Conservation (phyloP, 2,113 vertebrate genomes). For the Callipepla californica region DNA sequence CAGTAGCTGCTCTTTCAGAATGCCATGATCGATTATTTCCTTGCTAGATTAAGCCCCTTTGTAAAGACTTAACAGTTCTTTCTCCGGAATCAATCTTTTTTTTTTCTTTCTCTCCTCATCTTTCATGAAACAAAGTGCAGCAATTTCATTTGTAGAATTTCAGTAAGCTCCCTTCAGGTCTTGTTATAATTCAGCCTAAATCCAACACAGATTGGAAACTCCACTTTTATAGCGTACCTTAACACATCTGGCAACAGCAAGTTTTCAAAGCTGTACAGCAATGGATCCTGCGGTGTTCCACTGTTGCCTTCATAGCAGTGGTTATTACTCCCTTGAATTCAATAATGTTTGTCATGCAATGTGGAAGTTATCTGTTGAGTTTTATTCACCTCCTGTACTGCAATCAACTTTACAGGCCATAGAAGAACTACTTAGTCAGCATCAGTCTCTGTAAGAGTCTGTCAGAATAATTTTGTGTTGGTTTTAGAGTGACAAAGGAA, state of each 20-base stretch:
- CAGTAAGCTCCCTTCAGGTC: neutral
- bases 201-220: rapidly evolving
- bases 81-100: neutral
- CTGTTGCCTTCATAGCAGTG: neutral
- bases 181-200: neutral
- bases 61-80: neutral
- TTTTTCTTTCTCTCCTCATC: neutral
- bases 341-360: neutral
- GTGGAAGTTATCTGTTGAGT: neutral
- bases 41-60: neutral
- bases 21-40: neutral
- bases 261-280: neutral
- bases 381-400: neutral
- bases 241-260: neutral
- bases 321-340: neutral
- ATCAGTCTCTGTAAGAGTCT: neutral
- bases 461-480: neutral
- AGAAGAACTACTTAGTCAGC: neutral
- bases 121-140: neutral
- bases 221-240: neutral
- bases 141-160: neutral
- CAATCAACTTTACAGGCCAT: neutral
- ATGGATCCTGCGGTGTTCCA: neutral
- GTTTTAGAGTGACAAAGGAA: neutral
- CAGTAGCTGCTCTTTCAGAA: neutral